A percentile compares a stretch with the other conserved stretches of the same genome.
phyloP scores from a whole-genome alignment of 2,888 invertebrate species.

The Hybos culiciformis region DNA sequence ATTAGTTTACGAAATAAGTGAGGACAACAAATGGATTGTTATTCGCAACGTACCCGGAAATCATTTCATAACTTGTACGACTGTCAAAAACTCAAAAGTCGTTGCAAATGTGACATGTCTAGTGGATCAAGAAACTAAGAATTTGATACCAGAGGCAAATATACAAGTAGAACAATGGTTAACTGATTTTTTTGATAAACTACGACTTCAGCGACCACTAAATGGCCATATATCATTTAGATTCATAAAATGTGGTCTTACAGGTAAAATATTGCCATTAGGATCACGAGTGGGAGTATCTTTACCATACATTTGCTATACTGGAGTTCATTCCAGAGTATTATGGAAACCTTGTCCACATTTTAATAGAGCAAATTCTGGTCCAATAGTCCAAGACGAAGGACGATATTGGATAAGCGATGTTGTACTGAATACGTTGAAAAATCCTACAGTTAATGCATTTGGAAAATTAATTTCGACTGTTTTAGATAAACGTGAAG shows the following conservation, averaged over 20 bases:
- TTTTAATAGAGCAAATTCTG: constrained; percentile 42
- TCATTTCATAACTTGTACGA: constrained; percentile 69
- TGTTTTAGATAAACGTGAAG: constrained; percentile 64
- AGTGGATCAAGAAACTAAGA: constrained; percentile 50
- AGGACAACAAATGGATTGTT: constrained; percentile 63
- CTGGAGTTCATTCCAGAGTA: constrained; percentile 49
- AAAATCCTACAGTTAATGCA: constrained; percentile 37
- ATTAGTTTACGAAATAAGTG: constrained; percentile 56
- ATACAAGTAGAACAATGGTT: constrained; percentile 60
- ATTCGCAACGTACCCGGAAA: constrained; percentile 63
- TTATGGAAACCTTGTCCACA: constrained; percentile 51
- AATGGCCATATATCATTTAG: constrained; percentile 70
- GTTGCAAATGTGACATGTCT: constrained; percentile 70
- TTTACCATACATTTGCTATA: constrained; percentile 66
- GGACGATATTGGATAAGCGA: constrained; percentile 48
- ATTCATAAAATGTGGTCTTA: constrained; percentile 49
- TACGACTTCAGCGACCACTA: constrained; percentile 50
- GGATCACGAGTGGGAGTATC: constrained; percentile 68
- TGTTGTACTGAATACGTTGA: constrained; percentile 38
- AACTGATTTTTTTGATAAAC: constrained; percentile 51
- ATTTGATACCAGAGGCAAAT: constrained; percentile 52
- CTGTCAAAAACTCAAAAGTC: constrained; percentile 61
- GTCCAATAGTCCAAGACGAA: constrained; percentile 35
- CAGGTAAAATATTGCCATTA: constrained; percentile 44
- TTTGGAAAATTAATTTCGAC: constrained; percentile 50